Evolutionary conservation across 1,140 invertebrate species (phyloP), one percentile per base, ranked within the genome.

Genomic region (Acromyrmex echinatior): DNA sequence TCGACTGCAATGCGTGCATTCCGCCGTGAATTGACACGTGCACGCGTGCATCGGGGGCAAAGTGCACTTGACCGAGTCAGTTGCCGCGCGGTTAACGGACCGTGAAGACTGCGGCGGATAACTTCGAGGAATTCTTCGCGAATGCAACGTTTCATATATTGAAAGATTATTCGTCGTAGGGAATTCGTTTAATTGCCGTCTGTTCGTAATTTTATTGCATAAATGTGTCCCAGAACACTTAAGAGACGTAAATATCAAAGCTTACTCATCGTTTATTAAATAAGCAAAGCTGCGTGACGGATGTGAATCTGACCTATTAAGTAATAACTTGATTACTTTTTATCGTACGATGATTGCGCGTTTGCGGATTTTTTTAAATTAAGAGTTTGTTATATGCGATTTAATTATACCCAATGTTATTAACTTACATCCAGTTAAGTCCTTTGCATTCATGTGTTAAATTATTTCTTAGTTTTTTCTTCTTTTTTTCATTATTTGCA

Each of bases 21-120:
- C 60, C 49, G 49, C 53, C 18, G 35, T n/a, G 65, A 66, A 86
- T 86, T 53, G 21, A 49, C 78, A 35, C 71, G 86, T 68, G 86
- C 56, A n/a, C 25, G 39, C 70, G 51, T 62, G 53, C 80, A 71
- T 74, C 35, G 66, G 71, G 88, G 73, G 58, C 86, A 87, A 71
- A 87, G 86, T 88, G 63, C 71, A 80, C 85, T 87, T 87, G 87
- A 91, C 87, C 85, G 86, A 63, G 65, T 71, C 80, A 86, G 68
- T 66, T 62, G 45, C 65, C 49, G 65, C 31, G 77, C 39, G 86
- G 89, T 60, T 73, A 68, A 79, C 53, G 53, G 56, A 73, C 66
- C 60, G 66, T 16, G n/a, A 63, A 58, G 73, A 70, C 31, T 51
- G 82, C 65, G 68, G 66, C 56, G 74, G 31, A 39, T 25, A 31